A percentile compares a stretch with the other conserved stretches of the same genome.
Conservation (phyloP, 2,888 invertebrate species). For the Thera britannica region DNA sequence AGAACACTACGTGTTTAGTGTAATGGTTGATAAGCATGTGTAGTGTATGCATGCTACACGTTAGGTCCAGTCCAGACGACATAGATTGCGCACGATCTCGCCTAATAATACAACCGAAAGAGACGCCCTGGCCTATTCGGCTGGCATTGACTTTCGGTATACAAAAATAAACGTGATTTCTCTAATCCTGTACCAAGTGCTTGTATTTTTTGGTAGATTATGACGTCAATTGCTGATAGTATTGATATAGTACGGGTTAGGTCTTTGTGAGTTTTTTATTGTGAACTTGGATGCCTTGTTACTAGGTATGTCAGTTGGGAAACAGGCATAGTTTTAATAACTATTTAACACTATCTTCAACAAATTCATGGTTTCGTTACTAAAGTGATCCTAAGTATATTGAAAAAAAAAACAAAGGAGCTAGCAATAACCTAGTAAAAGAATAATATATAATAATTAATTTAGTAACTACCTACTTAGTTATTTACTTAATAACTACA, state of each 20-base stretch:
- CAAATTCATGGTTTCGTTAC: no score
- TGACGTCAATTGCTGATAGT: conserved; percentile 46
- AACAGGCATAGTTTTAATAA: not conserved
- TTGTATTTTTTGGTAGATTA: conserved; percentile 52
- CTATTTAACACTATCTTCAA: no score
- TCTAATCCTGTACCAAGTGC: conserved; percentile 56
- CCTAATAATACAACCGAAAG: conserved; percentile 54
- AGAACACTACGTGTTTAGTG: not conserved
- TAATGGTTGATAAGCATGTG: conserved; percentile 20
- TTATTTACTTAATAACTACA: no score
- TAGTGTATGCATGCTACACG: conserved; percentile 29
- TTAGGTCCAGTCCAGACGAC: conserved; percentile 37
- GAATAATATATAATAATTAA: no score
- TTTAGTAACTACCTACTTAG: no score
- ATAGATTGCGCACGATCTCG: conserved; percentile 43
- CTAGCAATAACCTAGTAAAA: no score
- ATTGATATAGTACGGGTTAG: conserved; percentile 28
- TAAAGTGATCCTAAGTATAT: no score
- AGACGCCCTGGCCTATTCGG: conserved; percentile 52
- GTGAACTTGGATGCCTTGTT: not conserved
- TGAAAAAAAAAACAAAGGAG: no score
- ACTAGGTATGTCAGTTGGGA: not conserved
- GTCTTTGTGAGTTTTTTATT: conserved; percentile 8
- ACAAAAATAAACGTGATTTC: conserved; percentile 72
- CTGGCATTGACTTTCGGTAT: conserved; percentile 69